Base-by-base conservation (phyloP, 2,113 vertebrate genomes). In the Corydoras sp. region DNA sequence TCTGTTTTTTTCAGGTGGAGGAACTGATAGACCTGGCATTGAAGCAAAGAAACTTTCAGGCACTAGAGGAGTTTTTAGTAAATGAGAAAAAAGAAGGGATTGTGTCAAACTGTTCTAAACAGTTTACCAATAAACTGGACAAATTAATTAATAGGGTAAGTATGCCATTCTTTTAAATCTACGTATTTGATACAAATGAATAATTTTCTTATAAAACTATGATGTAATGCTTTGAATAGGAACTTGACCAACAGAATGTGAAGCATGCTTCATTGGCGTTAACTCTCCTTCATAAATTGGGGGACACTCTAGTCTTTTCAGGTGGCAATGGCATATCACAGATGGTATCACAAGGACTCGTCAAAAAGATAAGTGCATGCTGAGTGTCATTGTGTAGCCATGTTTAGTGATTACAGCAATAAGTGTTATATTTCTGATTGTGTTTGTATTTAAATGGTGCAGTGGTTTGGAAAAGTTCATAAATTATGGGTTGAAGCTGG, bases 381-480 rank as follows among this genome's bases (percentile, higher is more conserved):
- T n/a, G 61, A 10, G 15, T 62, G 15, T 30, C 30, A 53, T 12
- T 62, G 30, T 2, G 12, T 2, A 71, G 9, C 53, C 1, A 7
- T 54, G 12, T 43, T 58, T 58, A 5, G 13, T 29, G n/a, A 50
- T 5, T 15, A 18, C 43, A 5, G 10, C 10, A 6, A 55, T 4
- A 13, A 56, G n/a, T 56, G 54, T 4, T 12, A 53, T 53, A n/a
- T 14, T 56, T 13, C 13, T n/a, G 18, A 24, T 24, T 24, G 13
- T 56, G 54, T 60, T 13, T 80, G 76, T 82, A 71, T 90, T 87
- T 88, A 98, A 92, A 92, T 99, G 93, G 82, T 90, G 67, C 79
- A 86, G 79, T 99, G 96, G 97, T 97, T 94, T 89, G 93, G 92
- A 84, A 95, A 92, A 83, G 84, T 89, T 68, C 91, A 87, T 84